Conservation (phyloP, 2,113 vertebrate species). For the Proterorhinus semilunaris region DNA sequence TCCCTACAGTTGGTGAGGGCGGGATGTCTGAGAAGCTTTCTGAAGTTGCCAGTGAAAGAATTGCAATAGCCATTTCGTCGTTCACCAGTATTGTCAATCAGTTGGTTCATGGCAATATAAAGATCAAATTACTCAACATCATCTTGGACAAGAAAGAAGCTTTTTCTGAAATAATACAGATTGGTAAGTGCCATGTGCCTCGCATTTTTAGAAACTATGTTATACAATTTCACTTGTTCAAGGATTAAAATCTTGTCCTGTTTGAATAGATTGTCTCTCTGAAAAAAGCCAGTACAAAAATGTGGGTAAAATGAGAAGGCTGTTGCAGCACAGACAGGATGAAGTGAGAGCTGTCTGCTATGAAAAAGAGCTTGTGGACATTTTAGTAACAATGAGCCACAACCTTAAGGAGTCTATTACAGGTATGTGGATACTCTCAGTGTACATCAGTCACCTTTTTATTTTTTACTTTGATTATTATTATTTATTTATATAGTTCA, state of each 20-base stretch:
- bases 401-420: constrained; percentile 72
- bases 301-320: constrained; percentile 44
- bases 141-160: constrained; percentile 47
- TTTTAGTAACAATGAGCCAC: constrained; percentile 79
- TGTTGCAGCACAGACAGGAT: constrained; percentile 66
- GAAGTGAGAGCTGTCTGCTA: constrained; percentile 71
- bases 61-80: constrained; percentile 71
- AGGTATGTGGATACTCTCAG: constrained; percentile 68
- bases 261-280: constrained; percentile 67
- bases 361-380: constrained; percentile 73
- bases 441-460: not conserved
- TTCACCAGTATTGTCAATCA: constrained; percentile 43
- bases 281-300: constrained; percentile 60
- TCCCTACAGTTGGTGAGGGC: constrained; percentile 75
- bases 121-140: constrained; percentile 72
- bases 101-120: constrained; percentile 67
- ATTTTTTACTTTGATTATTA: not conserved
- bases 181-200: constrained; percentile 69
- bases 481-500: constrained; percentile 71
- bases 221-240: no score
- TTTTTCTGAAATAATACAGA: constrained; percentile 78
- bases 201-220: no score
- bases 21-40: constrained; percentile 72
- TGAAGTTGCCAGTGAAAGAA: constrained; percentile 66
- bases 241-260: not conserved